Evolutionary conservation across 2,797 vertebrate species (phyloP), one percentile per base, ranked within the genome.

Genomic region (Argya squamiceps): DNA sequence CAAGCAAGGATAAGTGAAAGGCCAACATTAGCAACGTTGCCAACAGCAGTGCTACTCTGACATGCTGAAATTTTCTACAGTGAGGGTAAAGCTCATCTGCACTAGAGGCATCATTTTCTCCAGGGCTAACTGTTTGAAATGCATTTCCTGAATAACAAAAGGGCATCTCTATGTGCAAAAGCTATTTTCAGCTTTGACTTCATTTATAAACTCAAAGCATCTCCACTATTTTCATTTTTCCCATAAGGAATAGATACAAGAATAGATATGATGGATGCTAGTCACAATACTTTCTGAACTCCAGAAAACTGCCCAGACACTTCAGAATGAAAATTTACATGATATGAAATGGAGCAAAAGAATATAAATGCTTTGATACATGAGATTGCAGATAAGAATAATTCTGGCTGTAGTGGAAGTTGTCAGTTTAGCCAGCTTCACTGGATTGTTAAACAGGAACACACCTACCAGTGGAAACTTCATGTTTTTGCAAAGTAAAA

Each of bases 181-280:
- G 65, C 77, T 95, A 91, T 82, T 95, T 93, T 86, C 74, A 78
- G 73, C 63, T 84, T 92, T 90, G 67, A 56, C 19, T 87, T 90
- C 3, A 81, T 84, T 90, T 84, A 84, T 67, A 84, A 82, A 92
- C 65, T 69, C 59, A 75, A 70, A 86, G 41, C 41, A 73, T 88
- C 52, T 78, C 37, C 41, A 24, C 10, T 79, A 52, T 71, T 88
- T 70, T 86, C 10, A 16, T 79, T 96, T 91, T 91, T 90, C 41
- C 84, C 37, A 78, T 32, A 44, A 79, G 55, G 44, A 88, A 80
- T 11, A 60, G 63, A 88, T 67, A 11, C 47, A 89, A 88, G 71
- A 88, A 68, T 39, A 88, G 37, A 70, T 56, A 49, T 18, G 41
- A 90, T 50, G 37, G 43, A 69, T 59, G 32, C 11, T 73, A 90